Base-by-base conservation (phyloP, 1,140 invertebrate genomes). In the Ips nitidus region DNA sequence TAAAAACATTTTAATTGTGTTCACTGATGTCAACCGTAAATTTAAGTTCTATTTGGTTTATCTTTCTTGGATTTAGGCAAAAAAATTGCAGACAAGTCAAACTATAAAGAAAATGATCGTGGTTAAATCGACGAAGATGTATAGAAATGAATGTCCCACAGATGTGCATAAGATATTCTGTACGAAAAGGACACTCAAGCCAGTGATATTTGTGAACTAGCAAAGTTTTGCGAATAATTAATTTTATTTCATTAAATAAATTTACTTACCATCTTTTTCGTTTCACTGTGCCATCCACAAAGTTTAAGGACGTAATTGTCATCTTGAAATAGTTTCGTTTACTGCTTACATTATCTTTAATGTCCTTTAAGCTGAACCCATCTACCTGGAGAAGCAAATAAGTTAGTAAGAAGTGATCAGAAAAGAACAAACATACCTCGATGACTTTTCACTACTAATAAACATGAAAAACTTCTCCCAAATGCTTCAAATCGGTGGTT, bases 271-370 rank as follows among this genome's bases (percentile, higher is more conserved):
- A 62, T 72, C 66, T 67, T 57, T 47, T 71, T 59, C 68, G 68
- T 70, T 71, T 74, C 52, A 76, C 70, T 53, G 69, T 69, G 2
- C 75, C 75, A 69, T 76, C 75, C 6, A 60, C 68, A 52, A 76
- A 72, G 52, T 75, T 69, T 45, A 76, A 65, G 41, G 75, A 76
- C 22, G 71, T 76, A 37, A 76, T 76, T 42, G 75, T 72, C 75
- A 76, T 76, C 36, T 47, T 70, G 50, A 59, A 45, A n/a, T 41
- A 55, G 47, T 38, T 52, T 42, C 52, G 3, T 66, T 36, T 22
- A n/a, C 5, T 40, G 57, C 63, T 69, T 41, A 37, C 65, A 55
- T 47, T 45, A 38, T 22, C 22, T 36, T 43, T 42, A 50, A 22
- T 50, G 45, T 50, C 7, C 3, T 22, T 3, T 50, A 22, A 22